Base-by-base conservation (phyloP, 2,113 vertebrate genomes). In the Ammodramus savannarum region DNA sequence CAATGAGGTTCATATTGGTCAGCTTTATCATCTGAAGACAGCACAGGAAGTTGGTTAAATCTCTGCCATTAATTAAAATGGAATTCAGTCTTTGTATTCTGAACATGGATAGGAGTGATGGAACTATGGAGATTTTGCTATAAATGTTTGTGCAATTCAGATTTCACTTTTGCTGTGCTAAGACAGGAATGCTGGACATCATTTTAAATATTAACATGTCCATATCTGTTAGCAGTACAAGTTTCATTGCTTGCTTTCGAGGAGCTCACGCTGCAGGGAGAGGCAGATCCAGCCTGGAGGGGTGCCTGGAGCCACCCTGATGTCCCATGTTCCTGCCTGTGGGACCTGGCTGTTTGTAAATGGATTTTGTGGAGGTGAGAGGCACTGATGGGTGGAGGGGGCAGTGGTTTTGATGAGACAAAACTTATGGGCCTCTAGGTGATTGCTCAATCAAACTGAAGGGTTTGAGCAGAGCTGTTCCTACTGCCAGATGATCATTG, bases 171-270 rank as follows among this genome's bases (percentile, higher is more conserved):
- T 57, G 5, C 5, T 66, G 59, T 61, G 59, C 62, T 46, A 4
- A 13, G 8, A 26, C 1, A 34, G 20, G 32, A n/a, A n/a, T 3
- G 3, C 10, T 41, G 52, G 69, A 9, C 17, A 39, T 26, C 0
- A 6, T 31, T 80, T 78, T 38, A 46, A 54, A 27, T 22, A 36
- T 6, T 9, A 7, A 81, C 67, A 36, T 49, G 6, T 14, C 55
- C 23, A 0, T 18, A 5, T 39, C 22, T 69, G 5, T 29, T 20
- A 66, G 29, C 21, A 58, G 77, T 3, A 22, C 22, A 20, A 8
- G 11, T 10, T 52, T 7, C 16, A 29, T 3, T 79, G 38, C n/a
- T 86, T 34, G 51, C 25, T 89, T 74, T 46, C 12, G n/a, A 63
- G 66, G 36, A 72, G 23, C 12, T 21, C 21, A 32, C 2, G 2